Conservation (phyloP, 1,140 invertebrate genomes). For the Calycopis cecrops region DNA sequence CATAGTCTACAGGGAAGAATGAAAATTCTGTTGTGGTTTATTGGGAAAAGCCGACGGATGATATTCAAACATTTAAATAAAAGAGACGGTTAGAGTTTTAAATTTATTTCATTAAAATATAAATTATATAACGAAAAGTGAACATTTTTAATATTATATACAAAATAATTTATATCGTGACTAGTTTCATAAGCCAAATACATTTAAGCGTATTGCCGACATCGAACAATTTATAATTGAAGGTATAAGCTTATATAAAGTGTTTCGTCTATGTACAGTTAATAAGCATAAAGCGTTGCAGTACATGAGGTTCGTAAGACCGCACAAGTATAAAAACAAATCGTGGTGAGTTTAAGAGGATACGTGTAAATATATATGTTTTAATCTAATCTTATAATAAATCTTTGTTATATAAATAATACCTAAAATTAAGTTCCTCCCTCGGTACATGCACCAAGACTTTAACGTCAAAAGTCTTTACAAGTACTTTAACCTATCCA, state of each 20-base stretch:
- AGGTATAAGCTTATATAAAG: constrained; percentile 5
- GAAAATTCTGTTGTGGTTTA: too few relatives aligned
- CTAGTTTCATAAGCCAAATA: constrained; percentile 6
- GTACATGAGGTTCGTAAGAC: constrained; percentile 38
- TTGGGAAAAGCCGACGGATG: too few relatives aligned
- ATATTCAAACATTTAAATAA: background rate
- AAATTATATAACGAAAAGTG: background rate
- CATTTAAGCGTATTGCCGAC: background rate
- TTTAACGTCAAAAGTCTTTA: constrained; percentile 69
- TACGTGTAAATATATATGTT: constrained; percentile 4
- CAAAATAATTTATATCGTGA: constrained; percentile 9
- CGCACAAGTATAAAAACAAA: constrained; percentile 30
- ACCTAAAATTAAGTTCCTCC: constrained; percentile 14
- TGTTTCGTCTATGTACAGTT: constrained; percentile 39
- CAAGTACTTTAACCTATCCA: constrained; percentile 45
- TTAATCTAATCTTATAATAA: constrained; percentile 5
- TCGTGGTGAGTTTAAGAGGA: constrained; percentile 6
- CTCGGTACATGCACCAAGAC: constrained; percentile 61
- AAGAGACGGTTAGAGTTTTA: background rate
- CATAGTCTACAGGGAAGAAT: too few relatives aligned
- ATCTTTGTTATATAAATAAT: constrained; percentile 14
- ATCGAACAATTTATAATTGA: constrained; percentile 14
- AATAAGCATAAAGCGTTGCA: constrained; percentile 47
- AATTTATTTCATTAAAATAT: constrained; percentile 3
- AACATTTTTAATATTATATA: constrained; percentile 8